A percentile compares a stretch with the other conserved stretches of the same genome.
These are phyloP conservation scores for Seriola rivoliana DNA, from an alignment of 2,113 vertebrate genomes.

Conservation along the genomic window DNA sequence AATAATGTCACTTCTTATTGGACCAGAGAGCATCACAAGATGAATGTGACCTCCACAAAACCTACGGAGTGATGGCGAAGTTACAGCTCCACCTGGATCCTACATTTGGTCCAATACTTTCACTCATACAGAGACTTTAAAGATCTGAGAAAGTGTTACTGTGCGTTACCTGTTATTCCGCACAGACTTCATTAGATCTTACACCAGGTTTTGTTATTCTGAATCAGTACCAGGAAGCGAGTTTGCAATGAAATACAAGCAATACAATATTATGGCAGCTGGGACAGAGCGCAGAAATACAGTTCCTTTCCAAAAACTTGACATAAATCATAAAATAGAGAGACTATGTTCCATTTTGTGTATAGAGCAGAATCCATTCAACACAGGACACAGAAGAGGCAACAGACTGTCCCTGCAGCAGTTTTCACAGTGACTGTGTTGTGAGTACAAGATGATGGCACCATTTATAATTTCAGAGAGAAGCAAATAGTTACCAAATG, in stretches of 20 bases:
- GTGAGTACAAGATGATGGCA: slow-evolving; percentile 2
- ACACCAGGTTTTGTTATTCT: slow-evolving; percentile 16
- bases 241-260: background rate
- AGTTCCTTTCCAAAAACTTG: slow-evolving; percentile 15
- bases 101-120: background rate
- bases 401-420: slow-evolving; percentile 28
- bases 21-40: slow-evolving; percentile 54
- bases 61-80: slow-evolving; percentile 5
- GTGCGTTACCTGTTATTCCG: background rate
- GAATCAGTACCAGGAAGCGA: slow-evolving; percentile 10
- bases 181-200: background rate
- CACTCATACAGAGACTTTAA: background rate
- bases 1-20: slow-evolving; percentile 70
- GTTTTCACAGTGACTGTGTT: slow-evolving; percentile 9
- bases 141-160: background rate
- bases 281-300: slow-evolving; percentile 2
- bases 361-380: slow-evolving; percentile 38
- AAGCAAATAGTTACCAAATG: background rate
- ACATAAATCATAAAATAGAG: slow-evolving; percentile 33
- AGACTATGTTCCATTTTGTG: slow-evolving; percentile 38
- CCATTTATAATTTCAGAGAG: slow-evolving; percentile 10
- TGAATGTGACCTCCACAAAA: slow-evolving; percentile 65
- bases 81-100: slow-evolving; percentile 9
- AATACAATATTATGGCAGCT: background rate
- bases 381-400: slow-evolving; percentile 17